These are phyloP conservation scores for Andricus grossulariae DNA, from an alignment of 1,140 invertebrate genomes.

Conservation along the genomic window DNA sequence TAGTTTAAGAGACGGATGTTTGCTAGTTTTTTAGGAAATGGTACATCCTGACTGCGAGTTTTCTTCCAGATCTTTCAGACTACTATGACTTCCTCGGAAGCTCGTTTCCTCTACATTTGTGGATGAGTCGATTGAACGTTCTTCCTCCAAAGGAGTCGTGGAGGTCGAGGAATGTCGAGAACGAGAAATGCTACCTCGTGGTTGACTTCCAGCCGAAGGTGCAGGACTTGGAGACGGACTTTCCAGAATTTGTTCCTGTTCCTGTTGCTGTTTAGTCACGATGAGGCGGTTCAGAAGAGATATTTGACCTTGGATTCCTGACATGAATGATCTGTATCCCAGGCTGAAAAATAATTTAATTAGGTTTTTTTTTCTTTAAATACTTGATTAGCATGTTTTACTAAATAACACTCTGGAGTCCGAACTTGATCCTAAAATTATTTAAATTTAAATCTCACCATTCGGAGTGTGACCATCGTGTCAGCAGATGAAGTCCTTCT, in stretches of 20 bases:
- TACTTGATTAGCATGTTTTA: neutral
- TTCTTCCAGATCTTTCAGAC: conserved; percentile 59
- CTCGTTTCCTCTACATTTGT: conserved; percentile 53
- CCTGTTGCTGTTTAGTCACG: conserved; percentile 70
- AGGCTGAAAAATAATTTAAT: conserved; percentile 59
- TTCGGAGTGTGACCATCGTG: conserved; percentile 80
- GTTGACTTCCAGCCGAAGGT: conserved; percentile 65
- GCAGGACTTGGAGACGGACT: conserved; percentile 69
- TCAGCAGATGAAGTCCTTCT: conserved; percentile 78
- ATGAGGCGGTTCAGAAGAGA: conserved; percentile 76
- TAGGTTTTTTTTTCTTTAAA: neutral
- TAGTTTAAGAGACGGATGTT: no score
- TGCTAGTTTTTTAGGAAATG: conserved; percentile 60
- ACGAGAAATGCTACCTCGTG: conserved; percentile 63
- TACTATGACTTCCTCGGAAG: conserved; percentile 63
- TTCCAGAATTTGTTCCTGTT: conserved; percentile 67
- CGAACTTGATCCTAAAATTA: neutral
- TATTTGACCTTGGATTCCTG: conserved; percentile 78
- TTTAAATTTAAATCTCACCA: conserved; percentile 70
- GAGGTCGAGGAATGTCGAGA: conserved; percentile 69
- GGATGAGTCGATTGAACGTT: conserved; percentile 57
- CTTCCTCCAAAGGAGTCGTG: conserved; percentile 63
- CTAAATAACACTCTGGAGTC: no score
- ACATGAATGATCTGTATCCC: conserved; percentile 77
- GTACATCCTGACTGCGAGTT: conserved; percentile 59